A percentile compares a stretch with the other conserved stretches of the same genome.
Conservation (phyloP, 1,140 invertebrate genomes). For the Euwallacea similis region DNA sequence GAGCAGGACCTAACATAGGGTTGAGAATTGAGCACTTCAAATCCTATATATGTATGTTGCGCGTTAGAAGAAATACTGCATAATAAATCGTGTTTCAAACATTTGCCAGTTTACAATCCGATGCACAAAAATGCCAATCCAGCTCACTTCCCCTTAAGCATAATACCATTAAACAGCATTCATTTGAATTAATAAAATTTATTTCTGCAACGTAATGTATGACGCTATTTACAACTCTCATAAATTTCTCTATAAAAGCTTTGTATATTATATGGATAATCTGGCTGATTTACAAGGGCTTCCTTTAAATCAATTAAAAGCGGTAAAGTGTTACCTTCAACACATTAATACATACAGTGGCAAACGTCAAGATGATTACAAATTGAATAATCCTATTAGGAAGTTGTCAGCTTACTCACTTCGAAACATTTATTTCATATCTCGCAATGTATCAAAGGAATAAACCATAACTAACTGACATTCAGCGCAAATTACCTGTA, state of each 20-base stretch:
- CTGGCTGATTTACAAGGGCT: slow-evolving; percentile 11
- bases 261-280: slow-evolving; percentile 24
- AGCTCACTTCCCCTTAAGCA: background rate
- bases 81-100: too few species aligned
- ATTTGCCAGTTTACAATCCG: too few species aligned
- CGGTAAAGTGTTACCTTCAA: too few species aligned
- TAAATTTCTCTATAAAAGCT: slow-evolving; percentile 18
- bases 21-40: too few species aligned
- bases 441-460: background rate
- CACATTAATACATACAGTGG: too few species aligned
- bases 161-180: background rate
- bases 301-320: slow-evolving; percentile 11
- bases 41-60: too few species aligned
- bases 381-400: background rate
- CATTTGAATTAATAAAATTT: slow-evolving; percentile 24
- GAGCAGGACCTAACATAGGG: too few species aligned
- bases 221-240: slow-evolving; percentile 16
- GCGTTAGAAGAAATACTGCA: too few species aligned
- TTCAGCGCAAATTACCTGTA: too few species aligned
- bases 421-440: background rate
- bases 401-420: background rate
- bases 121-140: background rate
- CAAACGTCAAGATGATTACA: background rate
- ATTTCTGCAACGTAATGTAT: slow-evolving; percentile 18
- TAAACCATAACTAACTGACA: background rate